phyloP scores from a whole-genome alignment of 2,888 invertebrate species.

The Melieria omissa region DNA sequence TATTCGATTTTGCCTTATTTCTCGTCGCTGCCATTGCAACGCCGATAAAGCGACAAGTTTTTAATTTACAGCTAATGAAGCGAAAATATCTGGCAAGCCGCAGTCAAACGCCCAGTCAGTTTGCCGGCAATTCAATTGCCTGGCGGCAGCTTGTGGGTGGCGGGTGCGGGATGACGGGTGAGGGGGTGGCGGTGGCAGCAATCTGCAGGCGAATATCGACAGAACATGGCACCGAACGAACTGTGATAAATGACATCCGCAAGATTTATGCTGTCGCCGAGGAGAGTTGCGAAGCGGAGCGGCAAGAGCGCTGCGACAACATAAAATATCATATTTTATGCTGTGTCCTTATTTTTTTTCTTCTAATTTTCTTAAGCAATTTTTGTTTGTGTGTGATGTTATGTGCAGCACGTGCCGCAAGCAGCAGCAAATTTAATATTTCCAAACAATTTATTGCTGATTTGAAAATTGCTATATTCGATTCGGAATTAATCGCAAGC shows the following conservation, averaged over 20 bases:
- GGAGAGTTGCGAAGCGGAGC: background rate
- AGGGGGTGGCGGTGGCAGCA: background rate
- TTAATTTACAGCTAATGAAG: slow-evolving; percentile 50
- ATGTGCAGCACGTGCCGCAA: background rate
- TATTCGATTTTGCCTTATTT: background rate
- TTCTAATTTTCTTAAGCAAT: background rate
- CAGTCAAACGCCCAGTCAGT: too few relatives aligned
- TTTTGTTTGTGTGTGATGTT: background rate
- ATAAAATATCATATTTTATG: background rate
- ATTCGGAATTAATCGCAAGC: too few relatives aligned
- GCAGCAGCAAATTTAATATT: slow-evolving; percentile 28
- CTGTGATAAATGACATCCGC: slow-evolving; percentile 41
- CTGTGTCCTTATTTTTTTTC: background rate
- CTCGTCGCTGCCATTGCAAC: background rate
- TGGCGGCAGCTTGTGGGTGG: background rate
- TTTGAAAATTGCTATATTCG: slow-evolving; percentile 2
- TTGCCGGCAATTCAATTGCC: slow-evolving; percentile 1
- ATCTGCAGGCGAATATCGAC: slow-evolving; percentile 19
- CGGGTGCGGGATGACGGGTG: background rate
- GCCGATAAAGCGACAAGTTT: slow-evolving; percentile 44
- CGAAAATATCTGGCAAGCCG: slow-evolving; percentile 43
- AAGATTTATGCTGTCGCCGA: slow-evolving; percentile 38
- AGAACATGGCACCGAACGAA: slow-evolving; percentile 29
- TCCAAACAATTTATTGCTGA: slow-evolving; percentile 38
- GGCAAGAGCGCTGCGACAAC: background rate